Percentiles rank a stretch among this genome's conserved stretches.
Evolutionary conservation across 2,888 invertebrate genomes (phyloP).

Genomic region (Petrolisthes manimaculis): DNA sequence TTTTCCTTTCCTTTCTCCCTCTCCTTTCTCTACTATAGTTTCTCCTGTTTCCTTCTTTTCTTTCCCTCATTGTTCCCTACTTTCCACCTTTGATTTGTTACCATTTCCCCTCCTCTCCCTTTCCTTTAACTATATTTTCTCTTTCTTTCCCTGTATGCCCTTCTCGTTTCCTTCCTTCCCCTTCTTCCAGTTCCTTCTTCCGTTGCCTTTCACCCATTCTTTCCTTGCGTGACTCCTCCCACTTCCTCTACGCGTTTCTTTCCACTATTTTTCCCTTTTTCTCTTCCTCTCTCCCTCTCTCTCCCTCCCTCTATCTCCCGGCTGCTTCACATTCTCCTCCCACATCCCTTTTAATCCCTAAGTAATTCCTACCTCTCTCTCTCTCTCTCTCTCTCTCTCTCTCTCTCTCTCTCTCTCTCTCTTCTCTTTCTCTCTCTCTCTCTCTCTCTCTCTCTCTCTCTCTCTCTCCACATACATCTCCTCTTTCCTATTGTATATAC

Average conservation of each 20-base stretch:
- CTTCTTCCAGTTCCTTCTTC: background rate
- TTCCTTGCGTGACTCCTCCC: background rate
- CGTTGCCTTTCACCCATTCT: background rate
- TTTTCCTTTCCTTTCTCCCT: too few relatives aligned
- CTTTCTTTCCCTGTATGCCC: background rate
- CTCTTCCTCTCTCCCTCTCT: background rate
- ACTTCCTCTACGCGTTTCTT: background rate
- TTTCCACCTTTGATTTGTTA: too few relatives aligned
- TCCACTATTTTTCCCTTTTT: background rate
- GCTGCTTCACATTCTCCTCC: background rate
- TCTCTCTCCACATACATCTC: conserved; percentile 10
- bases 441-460: conserved; percentile 26
- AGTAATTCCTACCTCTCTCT: too few relatives aligned
- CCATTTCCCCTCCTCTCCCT: background rate
- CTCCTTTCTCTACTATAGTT: too few relatives aligned
- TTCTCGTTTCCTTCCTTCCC: background rate
- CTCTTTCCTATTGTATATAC: background rate
- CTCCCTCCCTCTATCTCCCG: background rate
- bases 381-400: conserved; percentile 29
- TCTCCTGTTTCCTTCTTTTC: too few relatives aligned
- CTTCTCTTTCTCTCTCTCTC: conserved; percentile 23
- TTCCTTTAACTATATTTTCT: background rate
- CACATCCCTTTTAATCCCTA: background rate
- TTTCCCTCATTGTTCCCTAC: too few relatives aligned
- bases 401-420: conserved; percentile 31